These are phyloP conservation scores for Nannobrachium achirus DNA, from an alignment of 2,113 vertebrate genomes.

Conservation along the genomic window DNA sequence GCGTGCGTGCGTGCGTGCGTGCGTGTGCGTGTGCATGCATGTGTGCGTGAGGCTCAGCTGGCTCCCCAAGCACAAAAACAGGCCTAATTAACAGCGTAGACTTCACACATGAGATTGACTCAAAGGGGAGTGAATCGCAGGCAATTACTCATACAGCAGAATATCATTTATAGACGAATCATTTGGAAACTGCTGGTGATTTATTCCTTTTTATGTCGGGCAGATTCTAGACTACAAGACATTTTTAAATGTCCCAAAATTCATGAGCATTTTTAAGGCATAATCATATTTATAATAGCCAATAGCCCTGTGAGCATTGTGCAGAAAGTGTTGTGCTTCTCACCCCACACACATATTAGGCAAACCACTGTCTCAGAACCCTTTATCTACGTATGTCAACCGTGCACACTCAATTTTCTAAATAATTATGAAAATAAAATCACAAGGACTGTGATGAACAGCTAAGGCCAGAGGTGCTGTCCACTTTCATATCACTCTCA, in stretches of 20 bases:
- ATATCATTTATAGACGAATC: constrained; percentile 74
- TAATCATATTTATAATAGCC: no score
- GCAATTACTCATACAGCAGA: constrained; percentile 76
- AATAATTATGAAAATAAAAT: no score
- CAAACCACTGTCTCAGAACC: no score
- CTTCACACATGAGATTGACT: constrained; percentile 79
- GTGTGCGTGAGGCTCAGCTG: constrained; percentile 69
- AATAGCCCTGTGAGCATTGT: no score
- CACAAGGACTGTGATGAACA: no score
- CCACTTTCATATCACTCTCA: constrained; percentile 4
- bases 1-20: neutral
- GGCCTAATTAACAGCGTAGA: constrained; percentile 79
- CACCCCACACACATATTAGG: no score
- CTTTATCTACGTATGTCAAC: no score
- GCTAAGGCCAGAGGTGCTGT: neutral
- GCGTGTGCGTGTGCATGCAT: neutral
- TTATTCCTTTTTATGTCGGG: constrained; percentile 40
- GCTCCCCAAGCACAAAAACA: constrained; percentile 77
- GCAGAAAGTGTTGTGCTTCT: no score
- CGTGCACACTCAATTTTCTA: no score
- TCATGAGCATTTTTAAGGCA: no score
- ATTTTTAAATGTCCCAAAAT: no score
- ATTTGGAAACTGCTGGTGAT: constrained; percentile 63
- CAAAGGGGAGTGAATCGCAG: constrained; percentile 77
- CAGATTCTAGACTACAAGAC: constrained; percentile 25